Evolutionary conservation across 2,113 vertebrate species (phyloP).

Genomic region (Peromyscus californicus): DNA sequence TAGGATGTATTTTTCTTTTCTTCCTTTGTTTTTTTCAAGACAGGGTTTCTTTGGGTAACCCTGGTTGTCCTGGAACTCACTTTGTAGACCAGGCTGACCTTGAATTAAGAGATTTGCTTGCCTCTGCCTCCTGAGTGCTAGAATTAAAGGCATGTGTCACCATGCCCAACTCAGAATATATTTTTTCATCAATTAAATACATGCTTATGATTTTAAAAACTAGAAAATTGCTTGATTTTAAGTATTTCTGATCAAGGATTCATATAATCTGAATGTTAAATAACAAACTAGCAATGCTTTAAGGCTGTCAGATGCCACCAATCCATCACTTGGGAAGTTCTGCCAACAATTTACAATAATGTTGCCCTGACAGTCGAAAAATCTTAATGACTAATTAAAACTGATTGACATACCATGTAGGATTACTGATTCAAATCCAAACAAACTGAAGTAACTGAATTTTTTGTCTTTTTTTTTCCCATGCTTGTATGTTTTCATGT

Average conservation of each 20-base stretch:
- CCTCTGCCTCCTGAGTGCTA: neutral
- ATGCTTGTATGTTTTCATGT: neutral
- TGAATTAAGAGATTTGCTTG: neutral
- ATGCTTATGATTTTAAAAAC: constrained; percentile 13
- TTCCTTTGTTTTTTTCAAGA: neutral
- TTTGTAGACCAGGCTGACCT: neutral
- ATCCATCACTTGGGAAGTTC: neutral
- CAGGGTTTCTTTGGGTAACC: neutral
- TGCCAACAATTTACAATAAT: neutral
- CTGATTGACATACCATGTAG: neutral
- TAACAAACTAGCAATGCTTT: constrained; percentile 6
- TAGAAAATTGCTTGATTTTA: constrained; percentile 1
- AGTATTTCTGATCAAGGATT: constrained; percentile 36
- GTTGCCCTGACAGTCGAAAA: neutral
- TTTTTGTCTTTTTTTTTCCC: neutral
- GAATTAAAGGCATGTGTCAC: neutral
- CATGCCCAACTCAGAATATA: neutral
- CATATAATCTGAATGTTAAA: neutral
- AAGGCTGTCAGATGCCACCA: neutral
- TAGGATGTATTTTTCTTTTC: neutral
- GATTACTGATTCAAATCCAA: neutral
- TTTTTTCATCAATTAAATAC: neutral
- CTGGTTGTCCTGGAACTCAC: neutral
- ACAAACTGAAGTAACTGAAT: neutral
- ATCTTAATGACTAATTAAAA: neutral